Evolutionary conservation across 2,888 invertebrate species (phyloP), one percentile per base, ranked within the genome.

Genomic region (Parochlus steinenii): DNA sequence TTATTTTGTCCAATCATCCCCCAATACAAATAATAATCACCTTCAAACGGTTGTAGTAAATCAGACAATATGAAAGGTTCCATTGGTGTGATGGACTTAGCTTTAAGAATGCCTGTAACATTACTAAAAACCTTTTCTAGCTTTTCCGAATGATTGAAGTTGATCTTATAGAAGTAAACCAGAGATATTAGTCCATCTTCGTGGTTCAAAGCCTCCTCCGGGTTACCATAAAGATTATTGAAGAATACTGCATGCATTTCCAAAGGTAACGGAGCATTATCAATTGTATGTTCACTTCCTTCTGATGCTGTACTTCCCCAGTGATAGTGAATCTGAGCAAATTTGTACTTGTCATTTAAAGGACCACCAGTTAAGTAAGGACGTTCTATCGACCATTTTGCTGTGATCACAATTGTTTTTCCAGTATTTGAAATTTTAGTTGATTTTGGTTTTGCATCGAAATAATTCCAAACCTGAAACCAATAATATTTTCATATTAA

Each of bases 321-420:
- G 47, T 77, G 75, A 46, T 77, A 72, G 51, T 77, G 75, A 23
- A 74, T 54, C 50, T 76, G 74, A 0, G 73, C 70, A 33, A 76
- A 62, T 1, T 70, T 56, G 43, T 74, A 74, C 39, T 67, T 69
- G 6, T 65, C 66, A 4, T 55, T 38, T 27, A 77, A 60, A 1
- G 72, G 71, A 0, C 75, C 75, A 1, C 65, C 67, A 35, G 58
- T 55, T 26, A 76, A 43, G 45, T 64, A 71, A 0, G 75, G 74
- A 3, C 67, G 51, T 40, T 69, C 67, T 5, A 64, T 54, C 26
- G 53, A 58, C 74, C 74, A 77, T 54, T 70, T 71, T 2, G 65
- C 67, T 32, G 8, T n/a, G 22, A 12, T 28, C 11, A 31, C 48
- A 74, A 74, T 55, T 26, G 73, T 74, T 40, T 65, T 65, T 35